Conservation (phyloP, 2,797 vertebrate species). For the Hemibagrus guttatus region DNA sequence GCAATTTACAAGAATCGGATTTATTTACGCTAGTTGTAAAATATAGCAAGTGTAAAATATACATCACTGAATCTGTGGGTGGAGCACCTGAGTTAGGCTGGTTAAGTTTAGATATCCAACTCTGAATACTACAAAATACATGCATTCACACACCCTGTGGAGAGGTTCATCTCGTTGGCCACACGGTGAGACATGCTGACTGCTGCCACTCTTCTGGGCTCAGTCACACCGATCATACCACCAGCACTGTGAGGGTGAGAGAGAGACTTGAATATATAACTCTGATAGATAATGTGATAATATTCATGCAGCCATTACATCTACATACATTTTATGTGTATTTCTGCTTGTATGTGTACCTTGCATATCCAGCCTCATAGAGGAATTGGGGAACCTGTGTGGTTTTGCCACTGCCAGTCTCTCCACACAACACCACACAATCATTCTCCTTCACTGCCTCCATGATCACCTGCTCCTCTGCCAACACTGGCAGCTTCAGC, state of each 20-base stretch:
- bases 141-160: conserved; percentile 75
- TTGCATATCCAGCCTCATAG: conserved; percentile 94
- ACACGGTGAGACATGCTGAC: conserved; percentile 95
- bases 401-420: conserved; percentile 97
- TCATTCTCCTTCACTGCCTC: conserved; percentile 88
- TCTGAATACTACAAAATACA: not conserved
- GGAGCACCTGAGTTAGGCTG: not conserved
- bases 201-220: conserved; percentile 93
- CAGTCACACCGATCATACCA: conserved; percentile 86
- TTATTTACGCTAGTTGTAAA: not conserved
- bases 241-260: conserved; percentile 66
- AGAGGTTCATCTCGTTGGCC: conserved; percentile 92
- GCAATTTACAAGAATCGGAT: not conserved
- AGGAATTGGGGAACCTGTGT: conserved; percentile 97
- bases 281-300: not conserved
- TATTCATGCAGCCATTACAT: not conserved
- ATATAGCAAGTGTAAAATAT: not conserved
- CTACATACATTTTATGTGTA: not conserved
- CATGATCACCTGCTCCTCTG: conserved; percentile 95
- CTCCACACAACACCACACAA: conserved; percentile 86
- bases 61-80: not conserved
- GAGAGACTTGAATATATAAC: not conserved
- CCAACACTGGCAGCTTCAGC: conserved; percentile 88
- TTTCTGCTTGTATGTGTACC: conserved; percentile 68
- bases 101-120: not conserved